A percentile compares a stretch with the other conserved stretches of the same genome.
These are phyloP conservation scores for Alouatta palliata DNA, from an alignment of 2,113 vertebrate species.

Conservation along the genomic window DNA sequence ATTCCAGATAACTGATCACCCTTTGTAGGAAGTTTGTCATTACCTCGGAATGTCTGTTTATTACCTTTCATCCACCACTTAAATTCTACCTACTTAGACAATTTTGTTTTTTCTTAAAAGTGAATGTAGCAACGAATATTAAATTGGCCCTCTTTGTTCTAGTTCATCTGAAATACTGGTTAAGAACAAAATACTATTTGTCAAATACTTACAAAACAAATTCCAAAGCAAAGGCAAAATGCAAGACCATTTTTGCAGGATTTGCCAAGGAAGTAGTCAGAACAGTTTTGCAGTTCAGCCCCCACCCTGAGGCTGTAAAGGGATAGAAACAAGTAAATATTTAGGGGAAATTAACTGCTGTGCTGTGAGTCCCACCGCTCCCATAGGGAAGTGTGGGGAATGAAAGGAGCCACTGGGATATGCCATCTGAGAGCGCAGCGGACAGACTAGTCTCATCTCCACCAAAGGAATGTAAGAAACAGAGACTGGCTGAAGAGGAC, in stretches of 20 bases:
- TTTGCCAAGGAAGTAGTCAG: neutral
- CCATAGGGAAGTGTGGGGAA: neutral
- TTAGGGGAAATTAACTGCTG: no score
- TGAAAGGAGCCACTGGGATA: neutral
- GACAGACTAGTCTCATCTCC: neutral
- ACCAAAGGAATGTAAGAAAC: neutral
- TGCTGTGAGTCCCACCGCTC: neutral
- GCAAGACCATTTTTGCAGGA: neutral
- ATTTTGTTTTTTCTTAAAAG: slow-evolving; percentile 54
- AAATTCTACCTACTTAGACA: neutral
- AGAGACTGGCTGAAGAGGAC: neutral
- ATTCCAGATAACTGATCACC: neutral
- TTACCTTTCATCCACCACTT: neutral
- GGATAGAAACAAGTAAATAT: neutral
- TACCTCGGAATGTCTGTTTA: neutral
- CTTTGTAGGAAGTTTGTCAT: neutral
- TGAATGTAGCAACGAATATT: neutral
- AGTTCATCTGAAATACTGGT: neutral
- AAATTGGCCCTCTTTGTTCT: neutral
- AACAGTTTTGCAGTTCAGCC: neutral
- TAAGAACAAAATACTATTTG: neutral
- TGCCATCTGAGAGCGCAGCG: neutral
- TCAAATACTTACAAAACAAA: neutral
- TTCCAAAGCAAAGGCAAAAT: neutral
- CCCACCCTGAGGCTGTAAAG: neutral